Percentiles rank a stretch among this genome's conserved stretches.
Conservation (phyloP, 1,140 invertebrate genomes). For the Trichomalopsis sarcophagae region DNA sequence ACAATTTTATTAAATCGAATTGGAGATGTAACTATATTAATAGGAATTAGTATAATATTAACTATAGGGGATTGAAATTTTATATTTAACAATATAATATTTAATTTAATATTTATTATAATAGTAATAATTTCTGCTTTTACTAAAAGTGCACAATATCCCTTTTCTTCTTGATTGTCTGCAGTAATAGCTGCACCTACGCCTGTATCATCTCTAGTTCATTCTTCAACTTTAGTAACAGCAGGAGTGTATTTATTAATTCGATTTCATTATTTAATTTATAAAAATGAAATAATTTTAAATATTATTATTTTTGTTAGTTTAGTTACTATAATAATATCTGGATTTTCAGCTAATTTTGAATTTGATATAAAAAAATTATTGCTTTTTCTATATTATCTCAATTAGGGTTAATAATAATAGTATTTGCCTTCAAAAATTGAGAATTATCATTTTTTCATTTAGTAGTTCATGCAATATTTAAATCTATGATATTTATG, state of each 20-base stretch:
- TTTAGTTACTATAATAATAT: constrained; percentile 78
- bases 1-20: constrained; percentile 79
- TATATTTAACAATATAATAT: constrained; percentile 72
- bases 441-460: constrained; percentile 77
- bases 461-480: constrained; percentile 79
- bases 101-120: constrained; percentile 70
- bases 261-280: too few relatives aligned
- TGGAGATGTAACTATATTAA: constrained; percentile 79
- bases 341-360: constrained; percentile 70
- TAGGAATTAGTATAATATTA: constrained; percentile 76
- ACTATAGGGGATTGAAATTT: constrained; percentile 75
- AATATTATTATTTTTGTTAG: constrained; percentile 72
- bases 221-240: constrained; percentile 85
- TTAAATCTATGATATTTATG: constrained; percentile 59
- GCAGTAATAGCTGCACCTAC: constrained; percentile 82
- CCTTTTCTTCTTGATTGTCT: constrained; percentile 82
- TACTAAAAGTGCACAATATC: constrained; percentile 85
- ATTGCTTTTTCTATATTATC: constrained; percentile 84
- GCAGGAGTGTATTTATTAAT: constrained; percentile 83
- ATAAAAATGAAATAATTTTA: constrained; percentile 70
- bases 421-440: constrained; percentile 74
- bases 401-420: constrained; percentile 81
- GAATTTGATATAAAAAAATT: constrained; percentile 65
- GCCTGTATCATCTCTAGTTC: constrained; percentile 82
- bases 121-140: constrained; percentile 75